Evolutionary conservation across 2,113 vertebrate genomes (phyloP).

Genomic region (Oreotrochilus melanogaster): DNA sequence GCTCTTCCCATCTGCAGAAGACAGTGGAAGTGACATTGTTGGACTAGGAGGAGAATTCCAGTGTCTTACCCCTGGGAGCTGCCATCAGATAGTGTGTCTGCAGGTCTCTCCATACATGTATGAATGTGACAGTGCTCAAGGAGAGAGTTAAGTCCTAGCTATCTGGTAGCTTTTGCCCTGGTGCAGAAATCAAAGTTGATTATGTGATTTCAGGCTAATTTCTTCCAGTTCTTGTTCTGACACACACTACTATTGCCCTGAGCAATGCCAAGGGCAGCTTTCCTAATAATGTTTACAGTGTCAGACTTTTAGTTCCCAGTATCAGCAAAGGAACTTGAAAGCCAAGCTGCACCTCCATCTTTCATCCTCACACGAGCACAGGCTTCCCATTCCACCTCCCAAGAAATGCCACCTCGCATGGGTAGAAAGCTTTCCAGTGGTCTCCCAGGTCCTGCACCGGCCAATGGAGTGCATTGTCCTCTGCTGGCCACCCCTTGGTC

Average conservation of each 20-base stretch:
- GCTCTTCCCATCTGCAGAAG: neutral
- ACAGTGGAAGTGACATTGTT: accelerated
- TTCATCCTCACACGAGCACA: neutral
- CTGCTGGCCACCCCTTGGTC: neutral
- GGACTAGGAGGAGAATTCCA: neutral
- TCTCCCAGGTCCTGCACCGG: neutral
- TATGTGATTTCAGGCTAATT: neutral
- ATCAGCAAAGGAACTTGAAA: neutral
- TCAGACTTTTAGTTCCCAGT: neutral
- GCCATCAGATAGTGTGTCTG: neutral
- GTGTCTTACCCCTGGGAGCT: neutral
- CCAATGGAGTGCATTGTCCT: neutral
- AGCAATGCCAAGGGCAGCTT: neutral
- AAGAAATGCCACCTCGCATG: neutral
- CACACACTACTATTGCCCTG: neutral
- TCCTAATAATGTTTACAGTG: neutral
- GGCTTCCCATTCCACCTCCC: neutral
- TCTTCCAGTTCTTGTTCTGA: neutral
- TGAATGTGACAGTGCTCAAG: neutral
- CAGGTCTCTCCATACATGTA: accelerated
- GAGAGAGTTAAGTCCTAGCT: neutral
- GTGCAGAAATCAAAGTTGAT: neutral
- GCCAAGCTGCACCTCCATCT: neutral
- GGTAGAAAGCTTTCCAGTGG: neutral
- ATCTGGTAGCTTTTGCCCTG: neutral